Evolutionary conservation across 30 jellyfish, hydroid and myxozoan species (phyloP), one percentile per base, ranked within the genome.

Genomic region (Aurelia sp.): DNA sequence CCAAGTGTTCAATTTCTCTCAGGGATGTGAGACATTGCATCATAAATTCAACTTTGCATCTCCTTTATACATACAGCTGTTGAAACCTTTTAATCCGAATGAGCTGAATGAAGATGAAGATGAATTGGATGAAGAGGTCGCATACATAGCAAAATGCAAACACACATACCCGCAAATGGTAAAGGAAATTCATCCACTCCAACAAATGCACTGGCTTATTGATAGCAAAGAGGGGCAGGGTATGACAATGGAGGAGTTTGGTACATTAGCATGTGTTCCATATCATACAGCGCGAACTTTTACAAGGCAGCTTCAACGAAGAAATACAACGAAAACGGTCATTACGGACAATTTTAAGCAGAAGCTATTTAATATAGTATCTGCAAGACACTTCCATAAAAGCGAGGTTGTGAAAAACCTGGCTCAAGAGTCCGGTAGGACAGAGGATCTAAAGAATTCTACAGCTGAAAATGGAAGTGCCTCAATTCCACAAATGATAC

Each of bases 191-290:
- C 88, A 91, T 11, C 58, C 78, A 8, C 84, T 76, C 31, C 96
- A 81, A 38, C 98, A 91, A 67, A 77, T 89, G 58, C 77, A 82
- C 50, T 79, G 91, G 86, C 71, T 91, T n/a, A 35, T 91, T 7
- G 81, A 76, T 5, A 88, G 94, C 16, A 38, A 80, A 3, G 53
- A 76, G 60, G 94, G 79, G 7, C 59, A 65, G 19, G 97, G 97
- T 15, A 78, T 85, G 80, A 84, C 96, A 8, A 62, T 85, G 72
- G 72, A 85, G 58, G 89, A 80, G 62, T 74, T 85, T 18, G 96
- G 97, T 2, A 85, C 89, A 20, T 22, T 76, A 5, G 40, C 75
- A 47, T 91, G 98, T 67, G 64, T 91, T 27, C 98, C 98, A 5
- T 75, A 68, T 47, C 68, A 30, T 35, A 77, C 72, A 90, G 90